A percentile compares a stretch with the other conserved stretches of the same genome.
These are phyloP conservation scores for Alethe diademata DNA, from an alignment of 2,113 vertebrate genomes.

Conservation along the genomic window DNA sequence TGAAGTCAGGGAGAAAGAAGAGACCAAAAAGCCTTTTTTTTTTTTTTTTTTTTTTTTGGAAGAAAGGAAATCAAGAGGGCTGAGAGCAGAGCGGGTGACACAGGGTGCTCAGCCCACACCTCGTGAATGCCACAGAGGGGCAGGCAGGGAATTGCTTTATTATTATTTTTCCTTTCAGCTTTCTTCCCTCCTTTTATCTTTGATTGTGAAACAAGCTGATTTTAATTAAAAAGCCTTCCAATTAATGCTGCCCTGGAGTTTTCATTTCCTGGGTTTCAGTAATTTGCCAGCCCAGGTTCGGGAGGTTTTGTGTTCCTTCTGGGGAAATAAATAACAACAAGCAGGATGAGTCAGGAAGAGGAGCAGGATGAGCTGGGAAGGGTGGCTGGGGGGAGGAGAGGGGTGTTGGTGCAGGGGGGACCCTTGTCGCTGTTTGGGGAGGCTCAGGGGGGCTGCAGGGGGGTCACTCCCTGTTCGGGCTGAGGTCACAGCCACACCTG, in stretches of 20 bases:
- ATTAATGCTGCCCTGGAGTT: constrained; percentile 61
- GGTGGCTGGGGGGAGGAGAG: not conserved
- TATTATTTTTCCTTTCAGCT: constrained; percentile 31
- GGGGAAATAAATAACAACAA: constrained; percentile 12
- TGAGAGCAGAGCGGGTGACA: not conserved
- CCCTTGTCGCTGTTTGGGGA: not conserved
- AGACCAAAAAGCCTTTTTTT: not conserved
- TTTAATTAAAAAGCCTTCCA: constrained; percentile 71
- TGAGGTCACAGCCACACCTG: not conserved
- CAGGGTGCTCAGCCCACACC: constrained; percentile 12
- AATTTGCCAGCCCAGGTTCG: constrained; percentile 46
- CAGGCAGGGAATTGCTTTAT: constrained; percentile 38
- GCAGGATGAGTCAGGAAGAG: not conserved
- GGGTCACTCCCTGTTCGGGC: rapidly evolving
- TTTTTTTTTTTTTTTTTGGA: rapidly evolving
- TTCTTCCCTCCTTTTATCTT: constrained; percentile 59
- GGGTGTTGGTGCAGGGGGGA: not conserved
- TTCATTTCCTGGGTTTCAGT: constrained; percentile 65
- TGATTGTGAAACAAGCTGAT: constrained; percentile 61
- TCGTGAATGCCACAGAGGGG: constrained; percentile 32
- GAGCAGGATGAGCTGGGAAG: not conserved
- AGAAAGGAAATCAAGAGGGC: not conserved
- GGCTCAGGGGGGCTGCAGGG: no score
- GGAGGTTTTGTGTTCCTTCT: constrained; percentile 34
- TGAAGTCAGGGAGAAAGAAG: not conserved